Conservation (phyloP, 2,888 invertebrate genomes). For the Thymelicus acteon region DNA sequence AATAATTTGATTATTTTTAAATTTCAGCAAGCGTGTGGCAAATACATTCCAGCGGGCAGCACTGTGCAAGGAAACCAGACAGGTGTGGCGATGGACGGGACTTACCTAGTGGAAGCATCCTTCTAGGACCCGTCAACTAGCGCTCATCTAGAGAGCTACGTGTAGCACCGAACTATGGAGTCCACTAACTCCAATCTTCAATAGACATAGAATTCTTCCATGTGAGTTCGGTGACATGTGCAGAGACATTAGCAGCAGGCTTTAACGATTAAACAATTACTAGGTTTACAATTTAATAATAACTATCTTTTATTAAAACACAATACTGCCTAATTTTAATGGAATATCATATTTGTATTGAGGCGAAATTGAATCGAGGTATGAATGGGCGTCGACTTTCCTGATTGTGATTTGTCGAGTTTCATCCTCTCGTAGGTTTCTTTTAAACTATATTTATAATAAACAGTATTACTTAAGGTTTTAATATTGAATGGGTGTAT, state of each 20-base stretch:
- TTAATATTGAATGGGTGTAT: constrained; percentile 51
- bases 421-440: constrained; percentile 51
- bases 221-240: constrained; percentile 37
- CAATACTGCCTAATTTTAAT: constrained; percentile 75
- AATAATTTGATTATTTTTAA: constrained; percentile 42
- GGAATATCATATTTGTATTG: constrained; percentile 67
- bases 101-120: constrained; percentile 93
- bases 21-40: constrained; percentile 92
- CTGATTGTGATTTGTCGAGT: constrained; percentile 12
- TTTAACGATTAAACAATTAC: constrained; percentile 63
- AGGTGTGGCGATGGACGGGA: constrained; percentile 93
- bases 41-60: constrained; percentile 94
- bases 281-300: constrained; percentile 60
- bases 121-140: constrained; percentile 86
- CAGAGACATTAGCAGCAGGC: constrained; percentile 46
- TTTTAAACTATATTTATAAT: constrained; percentile 58
- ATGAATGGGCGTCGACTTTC: constrained; percentile 31
- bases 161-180: constrained; percentile 51
- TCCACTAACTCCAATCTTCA: constrained; percentile 3
- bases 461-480: constrained; percentile 68
- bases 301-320: constrained; percentile 72
- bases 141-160: constrained; percentile 74
- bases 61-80: constrained; percentile 92
- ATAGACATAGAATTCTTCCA: constrained; percentile 28
- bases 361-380: constrained; percentile 42